A percentile compares a stretch with the other conserved stretches of the same genome.
These are phyloP conservation scores for Bubo bubo DNA, from an alignment of 2,113 vertebrate genomes.

Conservation along the genomic window DNA sequence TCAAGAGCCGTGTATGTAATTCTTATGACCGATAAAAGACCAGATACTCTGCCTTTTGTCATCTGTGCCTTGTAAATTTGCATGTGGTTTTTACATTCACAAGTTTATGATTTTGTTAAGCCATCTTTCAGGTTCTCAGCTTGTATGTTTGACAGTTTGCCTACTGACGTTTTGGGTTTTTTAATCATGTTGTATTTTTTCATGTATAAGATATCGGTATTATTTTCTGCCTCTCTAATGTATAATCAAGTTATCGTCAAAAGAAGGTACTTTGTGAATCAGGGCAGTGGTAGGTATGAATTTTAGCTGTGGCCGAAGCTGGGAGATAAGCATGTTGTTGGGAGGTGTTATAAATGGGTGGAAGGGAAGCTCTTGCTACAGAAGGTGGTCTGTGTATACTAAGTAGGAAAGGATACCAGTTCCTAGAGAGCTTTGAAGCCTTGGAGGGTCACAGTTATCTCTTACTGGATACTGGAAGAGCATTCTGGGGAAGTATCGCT, in stretches of 20 bases:
- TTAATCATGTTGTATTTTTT: background rate
- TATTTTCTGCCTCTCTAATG: background rate
- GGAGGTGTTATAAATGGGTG: background rate
- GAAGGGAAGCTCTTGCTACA: background rate
- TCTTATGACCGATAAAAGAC: background rate
- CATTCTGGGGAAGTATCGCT: background rate
- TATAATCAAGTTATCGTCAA: background rate
- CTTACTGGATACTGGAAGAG: background rate
- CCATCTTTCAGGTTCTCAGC: background rate
- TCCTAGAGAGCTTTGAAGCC: background rate
- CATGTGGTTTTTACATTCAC: background rate
- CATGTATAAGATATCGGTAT: background rate
- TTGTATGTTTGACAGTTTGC: background rate
- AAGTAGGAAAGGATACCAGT: background rate
- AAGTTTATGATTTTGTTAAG: background rate
- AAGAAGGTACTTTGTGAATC: background rate
- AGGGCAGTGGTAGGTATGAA: background rate
- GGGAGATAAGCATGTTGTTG: background rate
- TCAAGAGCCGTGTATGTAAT: background rate
- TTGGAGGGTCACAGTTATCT: background rate
- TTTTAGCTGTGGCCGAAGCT: background rate
- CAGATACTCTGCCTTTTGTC: background rate
- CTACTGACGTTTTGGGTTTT: background rate
- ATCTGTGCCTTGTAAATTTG: background rate
- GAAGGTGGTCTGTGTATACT: background rate